These are phyloP conservation scores for Lepisosteus oculatus DNA, from an alignment of 2,113 vertebrate genomes.

Conservation along the genomic window DNA sequence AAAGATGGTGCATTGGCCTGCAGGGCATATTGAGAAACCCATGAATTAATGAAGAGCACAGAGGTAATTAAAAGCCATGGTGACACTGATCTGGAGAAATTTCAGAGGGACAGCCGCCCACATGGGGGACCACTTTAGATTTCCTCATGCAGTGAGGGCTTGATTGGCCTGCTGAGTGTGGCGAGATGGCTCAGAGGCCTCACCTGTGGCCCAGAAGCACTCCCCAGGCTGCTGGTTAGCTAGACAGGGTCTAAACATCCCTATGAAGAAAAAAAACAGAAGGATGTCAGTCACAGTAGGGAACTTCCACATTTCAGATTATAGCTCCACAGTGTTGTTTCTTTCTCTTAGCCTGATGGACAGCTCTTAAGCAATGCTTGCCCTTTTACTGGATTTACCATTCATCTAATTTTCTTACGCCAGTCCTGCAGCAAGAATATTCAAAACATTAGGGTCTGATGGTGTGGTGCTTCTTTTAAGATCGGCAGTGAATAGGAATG, in stretches of 20 bases:
- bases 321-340: conserved; percentile 63
- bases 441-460: too few relatives aligned
- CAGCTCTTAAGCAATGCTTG: conserved; percentile 56
- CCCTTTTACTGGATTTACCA: conserved; percentile 58
- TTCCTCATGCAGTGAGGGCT: conserved; percentile 72
- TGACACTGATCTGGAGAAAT: conserved; percentile 83
- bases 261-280: conserved; percentile 54
- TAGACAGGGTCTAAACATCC: conserved; percentile 69
- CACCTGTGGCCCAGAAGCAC: conserved; percentile 82
- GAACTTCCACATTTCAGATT: conserved; percentile 67
- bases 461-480: too few relatives aligned
- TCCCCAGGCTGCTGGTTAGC: conserved; percentile 77
- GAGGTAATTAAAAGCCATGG: conserved; percentile 87
- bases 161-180: conserved; percentile 91
- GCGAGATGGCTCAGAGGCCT: conserved; percentile 69
- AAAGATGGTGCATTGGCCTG: conserved; percentile 56
- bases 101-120: conserved; percentile 78
- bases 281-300: conserved; percentile 53
- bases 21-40: conserved; percentile 76
- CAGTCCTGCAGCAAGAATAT: too few relatives aligned
- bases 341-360: conserved; percentile 64
- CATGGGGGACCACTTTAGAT: conserved; percentile 65
- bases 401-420: conserved; percentile 18
- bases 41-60: conserved; percentile 92
- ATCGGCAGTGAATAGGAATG: too few relatives aligned